Percentiles rank a stretch among this genome's conserved stretches.
These are phyloP conservation scores for Argopecten irradians DNA, from an alignment of 1,140 invertebrate genomes.

Conservation along the genomic window DNA sequence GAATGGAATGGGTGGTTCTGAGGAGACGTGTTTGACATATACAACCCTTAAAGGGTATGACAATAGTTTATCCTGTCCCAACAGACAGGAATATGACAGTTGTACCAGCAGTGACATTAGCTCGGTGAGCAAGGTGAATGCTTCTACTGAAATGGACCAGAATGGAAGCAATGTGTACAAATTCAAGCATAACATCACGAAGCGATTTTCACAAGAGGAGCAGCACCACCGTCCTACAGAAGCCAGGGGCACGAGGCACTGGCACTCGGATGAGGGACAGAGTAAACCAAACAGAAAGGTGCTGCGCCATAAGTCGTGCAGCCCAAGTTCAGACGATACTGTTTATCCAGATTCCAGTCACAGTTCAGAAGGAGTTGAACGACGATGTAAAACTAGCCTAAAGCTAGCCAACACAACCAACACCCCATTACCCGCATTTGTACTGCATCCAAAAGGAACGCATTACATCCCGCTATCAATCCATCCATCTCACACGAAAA, in stretches of 20 bases:
- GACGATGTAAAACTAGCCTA: conserved; percentile 41
- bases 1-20: neutral
- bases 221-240: conserved; percentile 62
- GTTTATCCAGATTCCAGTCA: conserved; percentile 69
- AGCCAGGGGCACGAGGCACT: conserved; percentile 58
- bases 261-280: conserved; percentile 58
- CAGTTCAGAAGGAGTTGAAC: conserved; percentile 33
- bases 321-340: conserved; percentile 65
- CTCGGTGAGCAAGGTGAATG: conserved; percentile 17
- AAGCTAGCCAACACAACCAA: conserved; percentile 59
- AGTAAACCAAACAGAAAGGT: conserved; percentile 51
- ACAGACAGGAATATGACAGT: neutral
- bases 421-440: conserved; percentile 83
- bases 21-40: neutral
- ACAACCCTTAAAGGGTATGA: neutral
- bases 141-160: conserved; percentile 14
- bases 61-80: neutral
- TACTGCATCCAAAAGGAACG: conserved; percentile 89
- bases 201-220: conserved; percentile 83
- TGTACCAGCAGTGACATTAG: neutral
- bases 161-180: conserved; percentile 83
- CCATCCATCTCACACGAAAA: conserved; percentile 85
- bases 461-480: conserved; percentile 95
- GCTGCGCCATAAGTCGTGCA: conserved; percentile 28
- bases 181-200: conserved; percentile 96